These are phyloP conservation scores for Tetrapedia diversipes DNA, from an alignment of 2,888 invertebrate species.

Conservation along the genomic window DNA sequence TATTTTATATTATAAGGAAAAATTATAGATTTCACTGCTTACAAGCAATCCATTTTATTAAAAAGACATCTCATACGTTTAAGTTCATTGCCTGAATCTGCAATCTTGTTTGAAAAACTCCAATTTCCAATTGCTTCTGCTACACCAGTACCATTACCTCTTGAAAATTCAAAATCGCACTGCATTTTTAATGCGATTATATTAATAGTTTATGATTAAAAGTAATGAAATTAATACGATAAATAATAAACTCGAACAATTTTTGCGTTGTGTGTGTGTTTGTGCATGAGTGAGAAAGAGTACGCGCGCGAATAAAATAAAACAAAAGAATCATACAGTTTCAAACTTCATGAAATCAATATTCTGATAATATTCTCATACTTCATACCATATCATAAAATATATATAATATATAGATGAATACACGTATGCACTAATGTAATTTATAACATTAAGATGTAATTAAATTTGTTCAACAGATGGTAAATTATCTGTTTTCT, in stretches of 20 bases:
- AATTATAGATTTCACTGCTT: slow-evolving; percentile 36
- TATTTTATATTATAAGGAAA: not conserved
- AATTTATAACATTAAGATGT: too few relatives aligned
- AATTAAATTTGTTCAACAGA: too few relatives aligned
- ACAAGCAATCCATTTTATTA: slow-evolving; percentile 76
- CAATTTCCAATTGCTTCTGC: slow-evolving; percentile 79
- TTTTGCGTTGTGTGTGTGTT: too few relatives aligned
- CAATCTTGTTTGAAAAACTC: slow-evolving; percentile 76
- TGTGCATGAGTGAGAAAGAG: too few relatives aligned
- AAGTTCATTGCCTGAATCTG: slow-evolving; percentile 75
- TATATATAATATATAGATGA: too few relatives aligned
- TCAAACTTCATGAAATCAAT: too few relatives aligned
- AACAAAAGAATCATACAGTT: too few relatives aligned
- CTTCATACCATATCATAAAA: too few relatives aligned
- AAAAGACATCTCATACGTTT: slow-evolving; percentile 74
- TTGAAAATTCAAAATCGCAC: slow-evolving; percentile 72
- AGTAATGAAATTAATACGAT: not conserved
- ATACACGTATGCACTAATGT: too few relatives aligned
- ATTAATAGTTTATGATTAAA: not conserved
- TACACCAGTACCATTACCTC: slow-evolving; percentile 72
- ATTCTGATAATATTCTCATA: too few relatives aligned
- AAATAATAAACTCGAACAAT: not conserved
- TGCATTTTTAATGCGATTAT: slow-evolving; percentile 45
- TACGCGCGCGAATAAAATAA: too few relatives aligned
- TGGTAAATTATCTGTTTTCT: too few relatives aligned